Conservation (phyloP, 2,113 vertebrate genomes). For the Melanerpes formicivorus region DNA sequence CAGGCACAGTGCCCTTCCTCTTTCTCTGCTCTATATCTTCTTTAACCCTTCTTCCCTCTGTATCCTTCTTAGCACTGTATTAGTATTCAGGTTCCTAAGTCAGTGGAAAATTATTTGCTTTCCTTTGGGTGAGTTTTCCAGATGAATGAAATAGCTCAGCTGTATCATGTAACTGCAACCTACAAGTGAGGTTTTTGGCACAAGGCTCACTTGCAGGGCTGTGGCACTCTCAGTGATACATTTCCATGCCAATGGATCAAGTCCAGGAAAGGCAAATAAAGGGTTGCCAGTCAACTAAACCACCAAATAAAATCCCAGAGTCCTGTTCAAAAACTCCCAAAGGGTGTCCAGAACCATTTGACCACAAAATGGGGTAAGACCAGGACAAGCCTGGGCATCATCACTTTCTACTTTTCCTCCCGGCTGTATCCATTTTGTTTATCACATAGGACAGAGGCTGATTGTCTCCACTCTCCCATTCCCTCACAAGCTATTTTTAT, state of each 20-base stretch:
- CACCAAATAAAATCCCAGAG: not conserved
- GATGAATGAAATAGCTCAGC: not conserved
- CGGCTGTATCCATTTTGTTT: not conserved
- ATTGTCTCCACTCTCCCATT: not conserved
- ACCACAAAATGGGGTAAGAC: not conserved
- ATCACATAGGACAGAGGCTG: not conserved
- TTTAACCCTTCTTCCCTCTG: not conserved
- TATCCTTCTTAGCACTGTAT: not conserved
- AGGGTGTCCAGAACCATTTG: not conserved
- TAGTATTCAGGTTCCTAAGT: not conserved
- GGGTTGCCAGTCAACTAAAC: not conserved
- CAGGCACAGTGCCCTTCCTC: not conserved
- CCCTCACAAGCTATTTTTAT: not conserved
- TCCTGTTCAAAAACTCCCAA: not conserved
- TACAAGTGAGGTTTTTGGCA: not conserved
- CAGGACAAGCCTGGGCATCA: not conserved
- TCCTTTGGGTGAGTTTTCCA: not conserved
- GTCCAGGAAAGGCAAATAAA: not conserved
- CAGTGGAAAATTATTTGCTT: not conserved
- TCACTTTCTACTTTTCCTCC: not conserved
- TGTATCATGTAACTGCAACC: not conserved
- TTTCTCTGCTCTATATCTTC: not conserved
- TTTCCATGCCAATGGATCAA: rapidly evolving
- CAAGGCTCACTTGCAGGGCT: not conserved
- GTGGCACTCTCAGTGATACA: rapidly evolving